Percentiles rank a stretch among this genome's conserved stretches.
Evolutionary conservation across 2,888 invertebrate genomes (phyloP).

Genomic region (Microctonus brassicae): DNA sequence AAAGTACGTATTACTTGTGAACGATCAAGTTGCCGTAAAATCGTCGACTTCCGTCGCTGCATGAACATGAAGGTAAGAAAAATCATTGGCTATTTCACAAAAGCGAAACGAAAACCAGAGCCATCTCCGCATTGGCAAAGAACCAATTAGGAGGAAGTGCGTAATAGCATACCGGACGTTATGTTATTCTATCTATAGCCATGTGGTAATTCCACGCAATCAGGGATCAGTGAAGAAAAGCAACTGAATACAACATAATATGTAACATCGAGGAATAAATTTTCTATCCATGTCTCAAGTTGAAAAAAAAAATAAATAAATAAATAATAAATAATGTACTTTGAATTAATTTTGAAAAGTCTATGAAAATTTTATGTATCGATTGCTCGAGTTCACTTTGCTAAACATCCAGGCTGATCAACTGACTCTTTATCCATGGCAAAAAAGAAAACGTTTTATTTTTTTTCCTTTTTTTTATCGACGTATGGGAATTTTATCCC

Average conservation of each 20-base stretch:
- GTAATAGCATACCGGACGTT: constrained; percentile 30
- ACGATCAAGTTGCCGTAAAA: not conserved
- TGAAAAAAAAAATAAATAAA: not conserved
- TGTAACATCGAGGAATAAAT: not conserved
- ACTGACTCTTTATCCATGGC: not conserved
- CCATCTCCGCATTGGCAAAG: constrained; percentile 21
- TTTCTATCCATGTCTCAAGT: not conserved
- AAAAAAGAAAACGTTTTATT: not conserved
- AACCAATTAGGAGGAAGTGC: constrained; percentile 36
- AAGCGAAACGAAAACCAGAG: not conserved
- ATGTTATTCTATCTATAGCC: constrained; percentile 14
- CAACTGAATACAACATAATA: not conserved
- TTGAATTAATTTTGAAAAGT: not conserved
- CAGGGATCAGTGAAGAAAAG: not conserved
- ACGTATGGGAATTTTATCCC: not conserved
- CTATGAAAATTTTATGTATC: not conserved
- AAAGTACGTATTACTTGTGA: not conserved
- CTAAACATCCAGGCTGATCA: not conserved
- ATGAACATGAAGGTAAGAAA: not conserved
- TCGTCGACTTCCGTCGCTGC: not conserved
- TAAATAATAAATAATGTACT: not conserved
- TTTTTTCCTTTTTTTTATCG: not conserved
- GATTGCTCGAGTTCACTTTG: not conserved
- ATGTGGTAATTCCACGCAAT: not conserved
- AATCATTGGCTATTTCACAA: not conserved